Evolutionary conservation across 2,888 invertebrate species (phyloP), one percentile per base, ranked within the genome.

Genomic region (Drosophila meridionalis): DNA sequence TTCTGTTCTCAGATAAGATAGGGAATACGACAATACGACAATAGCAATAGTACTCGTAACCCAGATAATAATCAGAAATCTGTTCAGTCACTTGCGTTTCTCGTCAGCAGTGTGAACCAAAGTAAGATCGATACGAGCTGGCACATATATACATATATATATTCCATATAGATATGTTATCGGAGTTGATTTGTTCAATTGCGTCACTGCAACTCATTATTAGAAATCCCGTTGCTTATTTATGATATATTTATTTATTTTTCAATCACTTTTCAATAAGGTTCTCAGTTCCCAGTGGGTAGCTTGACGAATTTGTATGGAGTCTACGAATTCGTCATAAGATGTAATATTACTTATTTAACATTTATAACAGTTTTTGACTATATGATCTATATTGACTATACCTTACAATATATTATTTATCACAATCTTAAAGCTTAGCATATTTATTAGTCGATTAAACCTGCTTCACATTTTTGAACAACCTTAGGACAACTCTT

Each of bases 1-100:
- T 56, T 65, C 34, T 59, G 28, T 11, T 20, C 28, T 14, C 3
- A 40, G 82, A 82, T 82, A 83, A 82, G 87, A 82, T 82, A 86
- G 11, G 45, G 8, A 26, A 26, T 65, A 48, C 45, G 42, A 42
- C 53, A 48, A 48, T 28, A 47, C 26, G 47, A 45, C 47, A 69
- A 61, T 60, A 48, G 7, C 30, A 38, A 50, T 55, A 68, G 45
- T 62, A 76, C 69, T 64, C 55, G 58, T 59, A 60, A 47, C 56
- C 61, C 32, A 68, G 80, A 83, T 83, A 82, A 63, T 67, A 75
- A 85, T 84, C 75, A 55, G 32, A 70, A 77, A 87, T 83, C 82
- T 77, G 74, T 53, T 67, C 80, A 61, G 58, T 84, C 73, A 50
- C 61, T 62, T 60, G 64, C 20, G 57, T 30, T 56, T 38, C 14